phyloP scores from a whole-genome alignment of 2,113 vertebrate species.

The Carassius carassius region DNA sequence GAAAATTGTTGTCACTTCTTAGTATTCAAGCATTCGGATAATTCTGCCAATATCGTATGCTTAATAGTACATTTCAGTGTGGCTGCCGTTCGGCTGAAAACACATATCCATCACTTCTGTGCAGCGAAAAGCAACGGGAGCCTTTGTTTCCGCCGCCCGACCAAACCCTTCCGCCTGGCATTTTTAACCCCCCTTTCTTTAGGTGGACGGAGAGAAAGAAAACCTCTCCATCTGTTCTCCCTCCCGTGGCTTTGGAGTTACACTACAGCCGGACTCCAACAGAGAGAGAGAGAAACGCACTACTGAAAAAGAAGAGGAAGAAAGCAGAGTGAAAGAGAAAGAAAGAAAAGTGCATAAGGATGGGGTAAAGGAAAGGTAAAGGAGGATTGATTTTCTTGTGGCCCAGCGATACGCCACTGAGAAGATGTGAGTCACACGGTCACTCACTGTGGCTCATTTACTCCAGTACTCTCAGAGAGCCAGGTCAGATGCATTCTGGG shows the following conservation, averaged over 20 bases:
- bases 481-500: background rate
- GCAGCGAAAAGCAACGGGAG: conserved; percentile 24
- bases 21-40: background rate
- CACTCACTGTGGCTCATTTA: conserved; percentile 63
- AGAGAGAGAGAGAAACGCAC: conserved; percentile 41
- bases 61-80: conserved; percentile 19
- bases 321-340: conserved; percentile 5
- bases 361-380: conserved; percentile 48
- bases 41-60: background rate
- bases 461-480: conserved; percentile 66
- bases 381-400: conserved; percentile 59
- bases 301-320: background rate
- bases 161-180: conserved; percentile 38
- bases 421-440: conserved; percentile 39
- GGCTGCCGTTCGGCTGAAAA: conserved; percentile 20
- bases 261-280: conserved; percentile 54
- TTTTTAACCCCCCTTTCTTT: conserved; percentile 54
- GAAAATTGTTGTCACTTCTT: background rate
- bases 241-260: conserved; percentile 56
- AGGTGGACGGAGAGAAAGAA: conserved; percentile 51
- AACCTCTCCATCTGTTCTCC: conserved; percentile 64
- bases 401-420: conserved; percentile 14
- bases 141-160: conserved; percentile 45
- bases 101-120: conserved; percentile 28
- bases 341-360: conserved; percentile 42